Evolutionary conservation across 2,888 invertebrate species (phyloP).

Genomic region (Ennomos fuscantarius): DNA sequence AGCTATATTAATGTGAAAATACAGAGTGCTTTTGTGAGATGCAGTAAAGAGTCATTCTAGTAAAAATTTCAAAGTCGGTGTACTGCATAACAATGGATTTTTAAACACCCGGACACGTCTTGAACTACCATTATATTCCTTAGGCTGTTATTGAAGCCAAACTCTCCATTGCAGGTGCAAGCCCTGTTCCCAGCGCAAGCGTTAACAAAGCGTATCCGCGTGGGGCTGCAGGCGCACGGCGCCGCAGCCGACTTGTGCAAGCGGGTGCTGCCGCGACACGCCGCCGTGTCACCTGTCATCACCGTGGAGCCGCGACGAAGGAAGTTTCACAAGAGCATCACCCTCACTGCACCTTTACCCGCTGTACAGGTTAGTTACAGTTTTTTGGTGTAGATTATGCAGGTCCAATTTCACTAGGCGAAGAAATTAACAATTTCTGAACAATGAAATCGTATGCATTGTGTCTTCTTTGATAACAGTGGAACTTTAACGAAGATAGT

Average conservation of each 20-base stretch:
- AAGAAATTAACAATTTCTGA: too few relatives aligned
- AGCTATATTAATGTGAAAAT: too few relatives aligned
- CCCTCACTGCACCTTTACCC: slow-evolving; percentile 96
- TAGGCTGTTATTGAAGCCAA: not conserved
- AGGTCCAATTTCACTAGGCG: too few relatives aligned
- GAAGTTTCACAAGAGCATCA: slow-evolving; percentile 99
- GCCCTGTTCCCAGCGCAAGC: slow-evolving; percentile 97
- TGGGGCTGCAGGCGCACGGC: slow-evolving; percentile 98
- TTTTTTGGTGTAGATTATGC: not conserved
- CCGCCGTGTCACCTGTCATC: slow-evolving; percentile 98
- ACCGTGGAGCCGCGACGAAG: slow-evolving; percentile 98
- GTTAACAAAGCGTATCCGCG: slow-evolving; percentile 99
- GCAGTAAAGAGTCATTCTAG: too few relatives aligned
- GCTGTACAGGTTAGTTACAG: slow-evolving; percentile 63
- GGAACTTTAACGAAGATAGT: too few relatives aligned
- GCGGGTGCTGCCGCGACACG: slow-evolving; percentile 97
- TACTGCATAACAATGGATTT: too few relatives aligned
- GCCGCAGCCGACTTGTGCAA: slow-evolving; percentile 93
- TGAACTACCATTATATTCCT: too few relatives aligned
- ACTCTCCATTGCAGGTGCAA: slow-evolving; percentile 77
- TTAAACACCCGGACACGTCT: too few relatives aligned
- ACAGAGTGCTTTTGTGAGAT: too few relatives aligned
- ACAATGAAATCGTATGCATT: too few relatives aligned
- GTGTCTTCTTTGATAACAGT: too few relatives aligned
- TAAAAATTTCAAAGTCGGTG: too few relatives aligned